A percentile compares a stretch with the other conserved stretches of the same genome.
These are phyloP conservation scores for Smittia sp. DNA, from an alignment of 2,888 invertebrate species.

Conservation along the genomic window DNA sequence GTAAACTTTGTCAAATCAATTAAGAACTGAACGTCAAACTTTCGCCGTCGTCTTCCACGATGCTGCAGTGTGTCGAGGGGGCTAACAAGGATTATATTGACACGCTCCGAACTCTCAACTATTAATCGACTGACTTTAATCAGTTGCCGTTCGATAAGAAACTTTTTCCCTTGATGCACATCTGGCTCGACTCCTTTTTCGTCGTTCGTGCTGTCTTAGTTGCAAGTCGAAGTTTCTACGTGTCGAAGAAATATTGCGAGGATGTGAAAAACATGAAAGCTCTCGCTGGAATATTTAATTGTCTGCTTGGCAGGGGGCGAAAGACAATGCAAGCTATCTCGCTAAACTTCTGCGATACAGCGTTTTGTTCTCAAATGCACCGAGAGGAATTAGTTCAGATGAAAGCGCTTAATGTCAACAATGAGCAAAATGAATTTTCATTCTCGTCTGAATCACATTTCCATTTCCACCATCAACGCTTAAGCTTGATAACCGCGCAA, in stretches of 20 bases:
- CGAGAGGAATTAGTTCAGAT: not conserved
- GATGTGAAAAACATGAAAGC: not conserved
- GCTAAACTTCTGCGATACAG: not conserved
- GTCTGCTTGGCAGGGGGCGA: not conserved
- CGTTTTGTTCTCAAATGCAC: no score
- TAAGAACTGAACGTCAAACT: constrained; percentile 25
- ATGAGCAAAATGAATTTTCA: not conserved
- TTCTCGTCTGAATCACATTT: not conserved
- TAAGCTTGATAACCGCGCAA: not conserved
- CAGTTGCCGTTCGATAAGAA: not conserved
- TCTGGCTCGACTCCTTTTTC: not conserved
- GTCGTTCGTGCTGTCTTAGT: not conserved
- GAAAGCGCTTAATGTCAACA: not conserved
- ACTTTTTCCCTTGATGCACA: not conserved
- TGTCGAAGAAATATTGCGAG: constrained; percentile 8
- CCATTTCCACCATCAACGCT: not conserved
- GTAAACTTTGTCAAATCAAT: constrained; percentile 21
- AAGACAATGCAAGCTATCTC: not conserved
- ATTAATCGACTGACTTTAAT: constrained; percentile 24
- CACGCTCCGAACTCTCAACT: not conserved
- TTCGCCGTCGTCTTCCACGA: not conserved
- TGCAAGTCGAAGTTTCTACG: not conserved
- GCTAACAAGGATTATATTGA: constrained; percentile 28
- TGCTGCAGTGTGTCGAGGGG: not conserved
- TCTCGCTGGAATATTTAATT: not conserved